A percentile compares a stretch with the other conserved stretches of the same genome.
Evolutionary conservation across 2,888 invertebrate species (phyloP).

Genomic region (Carpatolechia fugitivella): DNA sequence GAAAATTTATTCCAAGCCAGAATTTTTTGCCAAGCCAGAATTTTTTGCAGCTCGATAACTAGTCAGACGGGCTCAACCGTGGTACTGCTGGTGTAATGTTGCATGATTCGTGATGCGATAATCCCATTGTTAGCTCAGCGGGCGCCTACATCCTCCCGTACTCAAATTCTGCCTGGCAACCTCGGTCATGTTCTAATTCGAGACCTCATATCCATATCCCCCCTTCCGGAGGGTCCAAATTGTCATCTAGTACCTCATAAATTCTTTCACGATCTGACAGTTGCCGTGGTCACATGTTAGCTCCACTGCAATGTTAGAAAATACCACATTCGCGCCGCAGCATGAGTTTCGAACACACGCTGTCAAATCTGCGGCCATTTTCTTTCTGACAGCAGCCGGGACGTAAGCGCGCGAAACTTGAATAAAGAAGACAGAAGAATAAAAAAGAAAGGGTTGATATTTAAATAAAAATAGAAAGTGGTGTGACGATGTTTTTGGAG

Average conservation of each 20-base stretch:
- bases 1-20: no score
- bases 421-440: background rate
- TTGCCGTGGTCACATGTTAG: conserved; percentile 53
- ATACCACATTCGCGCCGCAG: conserved; percentile 52
- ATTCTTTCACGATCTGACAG: conserved; percentile 75
- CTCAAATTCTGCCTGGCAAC: conserved; percentile 1
- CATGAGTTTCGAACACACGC: conserved; percentile 63
- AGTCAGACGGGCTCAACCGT: no score
- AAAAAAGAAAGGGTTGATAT: conserved; percentile 9
- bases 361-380: conserved; percentile 44
- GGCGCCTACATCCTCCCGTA: conserved; percentile 1
- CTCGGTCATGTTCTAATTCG: background rate
- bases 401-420: conserved; percentile 13
- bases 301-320: conserved; percentile 41
- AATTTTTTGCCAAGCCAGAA: no score
- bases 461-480: conserved; percentile 13
- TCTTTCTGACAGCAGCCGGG: conserved; percentile 35
- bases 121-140: background rate
- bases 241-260: conserved; percentile 56
- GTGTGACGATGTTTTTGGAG: conserved; percentile 21
- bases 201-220: conserved; percentile 35
- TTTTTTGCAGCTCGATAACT: no score
- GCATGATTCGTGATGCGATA: no score
- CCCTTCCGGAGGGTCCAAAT: conserved; percentile 61
- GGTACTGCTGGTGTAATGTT: no score